Evolutionary conservation across 2,797 vertebrate genomes (phyloP), one percentile per base, ranked within the genome.

Genomic region (Chelon labrosus): DNA sequence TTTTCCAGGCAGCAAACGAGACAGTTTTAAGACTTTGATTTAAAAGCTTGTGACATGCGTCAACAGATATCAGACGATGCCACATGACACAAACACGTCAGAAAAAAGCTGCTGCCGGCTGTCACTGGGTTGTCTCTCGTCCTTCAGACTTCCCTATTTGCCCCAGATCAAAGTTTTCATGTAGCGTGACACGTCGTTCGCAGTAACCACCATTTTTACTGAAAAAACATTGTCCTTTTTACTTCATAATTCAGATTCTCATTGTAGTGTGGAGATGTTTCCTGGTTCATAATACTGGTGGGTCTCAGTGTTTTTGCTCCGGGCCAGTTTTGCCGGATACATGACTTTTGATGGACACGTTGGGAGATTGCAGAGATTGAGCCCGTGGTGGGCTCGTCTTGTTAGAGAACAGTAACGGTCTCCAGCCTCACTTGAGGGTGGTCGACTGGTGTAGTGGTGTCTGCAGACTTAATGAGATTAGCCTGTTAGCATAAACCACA

Each of bases 291-390:
- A n/a, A n/a, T n/a, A n/a, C 1, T 8, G 17, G 13, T 19, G 6
- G 7, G 46, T 49, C 53, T 49, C n/a, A n/a, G 9, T 10, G 37
- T 11, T 55, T 54, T 51, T 17, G 53, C 77, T 69, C 13, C 12
- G n/a, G 72, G 79, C n/a, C 7, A 19, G 53, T 71, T 69, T 61
- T 66, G 50, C 56, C 65, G 74, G 64, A 75, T 79, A n/a, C 59
- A 22, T 64, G 52, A 31, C 61, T 61, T 59, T 10, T 84, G 84
- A 89, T 75, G 64, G 88, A 84, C 79, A 66, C 20, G 14, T 14
- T 7, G 10, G 63, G 58, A 79, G 69, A 87, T 85, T 73, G 86
- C 54, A 65, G 47, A 65, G 65, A 85, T 78, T 83, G 74, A 82
- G 70, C 50, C 47, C 6, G 19, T 77, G 62, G 62, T 10, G 4